Percentiles rank a stretch among this genome's conserved stretches.
Evolutionary conservation across 1,140 invertebrate genomes (phyloP).

Genomic region (Acyrthosiphon pisum): DNA sequence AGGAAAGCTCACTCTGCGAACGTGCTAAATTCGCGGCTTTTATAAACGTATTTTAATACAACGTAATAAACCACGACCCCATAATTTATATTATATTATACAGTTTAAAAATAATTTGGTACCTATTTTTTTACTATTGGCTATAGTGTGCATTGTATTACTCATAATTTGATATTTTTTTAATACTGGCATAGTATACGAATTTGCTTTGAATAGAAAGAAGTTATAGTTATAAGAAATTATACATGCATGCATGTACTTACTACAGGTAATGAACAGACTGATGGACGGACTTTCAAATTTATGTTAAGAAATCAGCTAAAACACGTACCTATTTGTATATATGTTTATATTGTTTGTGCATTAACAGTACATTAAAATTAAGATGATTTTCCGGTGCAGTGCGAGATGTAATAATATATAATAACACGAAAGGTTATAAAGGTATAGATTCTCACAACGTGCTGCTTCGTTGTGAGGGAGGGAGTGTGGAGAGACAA

Average conservation of each 20-base stretch:
- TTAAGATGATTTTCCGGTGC: background rate
- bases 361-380: background rate
- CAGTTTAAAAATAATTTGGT: background rate
- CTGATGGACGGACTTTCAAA: too few relatives aligned
- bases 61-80: background rate
- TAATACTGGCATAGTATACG: too few relatives aligned
- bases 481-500: background rate
- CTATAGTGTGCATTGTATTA: too few relatives aligned
- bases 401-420: background rate
- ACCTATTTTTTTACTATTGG: too few relatives aligned
- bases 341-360: background rate
- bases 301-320: background rate
- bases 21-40: background rate
- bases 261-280: too few relatives aligned
- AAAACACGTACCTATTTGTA: background rate
- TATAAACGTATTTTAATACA: background rate
- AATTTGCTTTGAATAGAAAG: too few relatives aligned
- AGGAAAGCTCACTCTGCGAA: background rate
- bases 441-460: background rate
- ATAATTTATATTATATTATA: too few relatives aligned
- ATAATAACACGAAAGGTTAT: too few relatives aligned
- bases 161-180: too few relatives aligned
- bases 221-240: too few relatives aligned
- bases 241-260: too few relatives aligned
- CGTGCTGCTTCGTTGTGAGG: background rate